Conservation (phyloP, 2,797 vertebrate genomes). For the Nyctibius grandis region DNA sequence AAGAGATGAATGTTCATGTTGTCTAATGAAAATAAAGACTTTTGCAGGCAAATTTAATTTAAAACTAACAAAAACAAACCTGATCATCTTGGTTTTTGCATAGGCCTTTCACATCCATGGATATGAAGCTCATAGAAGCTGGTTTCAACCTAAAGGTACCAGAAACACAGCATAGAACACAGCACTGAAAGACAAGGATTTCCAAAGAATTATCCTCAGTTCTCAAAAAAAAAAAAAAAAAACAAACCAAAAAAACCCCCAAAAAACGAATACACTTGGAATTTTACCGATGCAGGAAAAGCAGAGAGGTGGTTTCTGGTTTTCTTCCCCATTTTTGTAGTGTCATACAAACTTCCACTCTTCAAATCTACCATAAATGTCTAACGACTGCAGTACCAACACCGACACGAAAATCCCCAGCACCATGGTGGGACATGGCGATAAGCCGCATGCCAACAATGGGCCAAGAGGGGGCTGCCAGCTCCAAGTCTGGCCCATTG, state of each 20-base stretch:
- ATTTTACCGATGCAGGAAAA: background rate
- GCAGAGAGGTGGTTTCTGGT: background rate
- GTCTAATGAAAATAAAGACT: background rate
- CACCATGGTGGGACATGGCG: background rate
- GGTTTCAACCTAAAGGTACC: background rate
- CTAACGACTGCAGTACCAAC: accelerated
- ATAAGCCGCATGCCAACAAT: accelerated
- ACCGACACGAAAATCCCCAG: background rate
- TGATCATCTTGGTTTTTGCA: background rate
- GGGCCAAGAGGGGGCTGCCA: background rate
- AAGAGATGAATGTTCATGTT: background rate
- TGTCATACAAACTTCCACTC: background rate
- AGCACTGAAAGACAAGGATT: background rate
- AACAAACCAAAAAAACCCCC: too few species aligned
- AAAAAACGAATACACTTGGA: too few species aligned
- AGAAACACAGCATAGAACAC: background rate
- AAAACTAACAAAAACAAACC: background rate
- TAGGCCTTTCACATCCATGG: background rate
- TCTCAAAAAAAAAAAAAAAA: background rate
- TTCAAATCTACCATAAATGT: background rate
- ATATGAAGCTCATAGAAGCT: background rate
- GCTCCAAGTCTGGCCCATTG: background rate
- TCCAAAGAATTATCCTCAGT: background rate
- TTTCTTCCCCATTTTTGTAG: background rate
- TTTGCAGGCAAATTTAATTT: background rate